Evolutionary conservation across 2,113 vertebrate genomes (phyloP), one percentile per base, ranked within the genome.

Genomic region (Upupa epops): DNA sequence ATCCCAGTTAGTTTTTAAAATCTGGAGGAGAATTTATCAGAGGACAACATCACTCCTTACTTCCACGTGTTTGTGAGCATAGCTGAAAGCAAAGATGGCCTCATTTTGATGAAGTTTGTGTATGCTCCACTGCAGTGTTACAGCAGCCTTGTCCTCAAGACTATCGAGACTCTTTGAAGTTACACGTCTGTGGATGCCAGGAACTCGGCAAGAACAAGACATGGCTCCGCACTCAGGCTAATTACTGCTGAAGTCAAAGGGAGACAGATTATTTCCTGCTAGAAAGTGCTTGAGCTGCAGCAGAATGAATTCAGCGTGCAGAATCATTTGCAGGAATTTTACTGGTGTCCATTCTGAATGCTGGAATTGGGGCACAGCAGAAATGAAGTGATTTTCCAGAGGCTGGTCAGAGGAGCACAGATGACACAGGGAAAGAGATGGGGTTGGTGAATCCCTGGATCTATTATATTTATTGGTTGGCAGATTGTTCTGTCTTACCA

Each of bases 211-310:
- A 9, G 71, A 75, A 60, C 45, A 48, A 85, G 52, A 48, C 2
- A 3, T 22, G 79, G 32, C 61, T 88, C 69, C 86, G 65, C 54
- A 13, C 70, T 65, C 7, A 0, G 75, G 37, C 85, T 85, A 91
- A 88, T 85, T 63, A 71, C 88, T 77, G 64, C 70, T 75, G 73
- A 75, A 92, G 70, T 87, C 81, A 70, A 81, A 69, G 46, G 55
- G 25, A 82, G 70, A 5, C 0, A 2, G 59, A 66, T 93, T 90
- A 66, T 85, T 82, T 78, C 81, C 74, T 84, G 81, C 36, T 84
- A 78, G 84, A 60, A 95, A 69, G 66, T 19, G 42, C 82, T 70
- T 65, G 71, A 85, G 68, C 78, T 82, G 78, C 72, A 73, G 63
- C 55, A 66, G 82, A 79, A 69, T 51, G 42, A 63, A 66, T 82